A percentile compares a stretch with the other conserved stretches of the same genome.
Conservation (phyloP, 1,140 invertebrate species). For the Psix sp. region DNA sequence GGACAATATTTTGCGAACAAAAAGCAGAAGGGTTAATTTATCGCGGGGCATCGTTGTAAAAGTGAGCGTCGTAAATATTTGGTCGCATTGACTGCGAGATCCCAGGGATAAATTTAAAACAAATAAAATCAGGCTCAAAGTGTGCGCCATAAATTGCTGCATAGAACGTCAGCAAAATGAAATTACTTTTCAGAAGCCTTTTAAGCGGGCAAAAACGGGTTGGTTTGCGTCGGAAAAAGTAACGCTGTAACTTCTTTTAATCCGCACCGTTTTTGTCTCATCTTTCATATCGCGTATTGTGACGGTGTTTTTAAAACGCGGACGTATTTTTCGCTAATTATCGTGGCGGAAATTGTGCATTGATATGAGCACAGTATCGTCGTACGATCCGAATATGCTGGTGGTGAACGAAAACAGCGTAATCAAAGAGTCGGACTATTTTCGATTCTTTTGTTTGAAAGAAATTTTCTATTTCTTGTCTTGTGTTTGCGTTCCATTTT, state of each 20-base stretch:
- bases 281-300: slow-evolving; percentile 14
- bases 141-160: slow-evolving; percentile 19
- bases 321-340: slow-evolving; percentile 16
- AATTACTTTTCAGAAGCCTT: slow-evolving; percentile 32
- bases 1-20: slow-evolving; percentile 19
- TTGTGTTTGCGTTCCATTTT: slow-evolving; percentile 21
- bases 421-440: no score
- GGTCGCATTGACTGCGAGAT: slow-evolving; percentile 12
- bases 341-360: slow-evolving; percentile 7
- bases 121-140: slow-evolving; percentile 27
- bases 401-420: no score
- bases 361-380: no score
- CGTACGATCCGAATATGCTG: no score
- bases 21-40: slow-evolving; percentile 20
- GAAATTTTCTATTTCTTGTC: slow-evolving; percentile 10
- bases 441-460: no score
- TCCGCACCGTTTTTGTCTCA: slow-evolving; percentile 21
- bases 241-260: slow-evolving; percentile 19
- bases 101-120: slow-evolving; percentile 21
- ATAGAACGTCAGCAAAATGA: slow-evolving; percentile 20
- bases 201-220: slow-evolving; percentile 18
- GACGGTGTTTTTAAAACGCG: slow-evolving; percentile 12
- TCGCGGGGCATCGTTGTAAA: slow-evolving; percentile 5
- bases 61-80: slow-evolving; percentile 21
- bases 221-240: slow-evolving; percentile 5